Conservation (phyloP, 2,888 invertebrate genomes). For the Anarsia innoxiella region DNA sequence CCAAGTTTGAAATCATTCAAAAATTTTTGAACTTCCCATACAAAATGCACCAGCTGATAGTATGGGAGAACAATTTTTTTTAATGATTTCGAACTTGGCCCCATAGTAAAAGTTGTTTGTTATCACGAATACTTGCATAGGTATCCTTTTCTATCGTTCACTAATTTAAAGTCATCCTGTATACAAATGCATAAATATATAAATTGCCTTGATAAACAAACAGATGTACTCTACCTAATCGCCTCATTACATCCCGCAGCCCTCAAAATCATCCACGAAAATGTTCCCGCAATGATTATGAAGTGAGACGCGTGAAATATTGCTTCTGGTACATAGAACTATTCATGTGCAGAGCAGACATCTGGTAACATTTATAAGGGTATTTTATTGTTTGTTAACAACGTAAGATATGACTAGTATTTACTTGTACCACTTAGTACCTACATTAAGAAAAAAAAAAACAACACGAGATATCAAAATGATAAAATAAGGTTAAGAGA, state of each 20-base stretch:
- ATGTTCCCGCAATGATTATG: constrained; percentile 23
- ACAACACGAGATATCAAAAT: not conserved
- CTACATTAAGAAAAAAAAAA: not conserved
- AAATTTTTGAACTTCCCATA: too few relatives aligned
- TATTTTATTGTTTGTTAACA: not conserved
- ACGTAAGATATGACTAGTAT: too few relatives aligned
- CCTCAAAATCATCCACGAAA: not conserved
- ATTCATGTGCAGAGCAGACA: not conserved
- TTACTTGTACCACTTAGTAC: not conserved
- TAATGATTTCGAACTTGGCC: too few relatives aligned
- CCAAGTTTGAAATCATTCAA: too few relatives aligned
- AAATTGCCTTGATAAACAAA: too few relatives aligned
- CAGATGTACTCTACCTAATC: not conserved
- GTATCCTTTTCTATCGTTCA: too few relatives aligned
- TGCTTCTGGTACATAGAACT: constrained; percentile 14
- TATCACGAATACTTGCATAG: too few relatives aligned
- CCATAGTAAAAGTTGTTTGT: too few relatives aligned
- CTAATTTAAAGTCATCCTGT: too few relatives aligned
- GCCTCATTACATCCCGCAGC: not conserved
- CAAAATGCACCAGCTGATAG: too few relatives aligned
- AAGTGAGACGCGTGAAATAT: constrained; percentile 45
- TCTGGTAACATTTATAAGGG: not conserved
- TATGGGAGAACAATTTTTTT: too few relatives aligned
- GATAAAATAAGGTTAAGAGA: not conserved
- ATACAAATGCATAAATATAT: too few relatives aligned